Evolutionary conservation across 2,113 vertebrate genomes (phyloP).

Genomic region (Lophius piscatorius): DNA sequence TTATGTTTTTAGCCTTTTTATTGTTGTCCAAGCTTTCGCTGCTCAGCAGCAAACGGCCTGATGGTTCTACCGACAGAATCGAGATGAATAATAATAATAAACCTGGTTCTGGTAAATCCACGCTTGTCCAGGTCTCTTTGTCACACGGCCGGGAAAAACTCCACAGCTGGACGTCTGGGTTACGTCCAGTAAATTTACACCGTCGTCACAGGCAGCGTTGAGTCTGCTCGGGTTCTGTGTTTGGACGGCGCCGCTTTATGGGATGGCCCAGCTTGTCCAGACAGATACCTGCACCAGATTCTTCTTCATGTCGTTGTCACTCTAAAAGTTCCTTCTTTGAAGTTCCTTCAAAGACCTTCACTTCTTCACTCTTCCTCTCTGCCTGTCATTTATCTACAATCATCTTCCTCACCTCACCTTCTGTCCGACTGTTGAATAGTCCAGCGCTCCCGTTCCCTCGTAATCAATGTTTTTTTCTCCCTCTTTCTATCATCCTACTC

Average conservation of each 20-base stretch:
- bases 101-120: slow-evolving; percentile 12
- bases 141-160: no score
- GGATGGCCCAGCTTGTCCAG: slow-evolving; percentile 69
- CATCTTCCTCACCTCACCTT: background rate
- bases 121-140: no score
- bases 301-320: slow-evolving; percentile 7
- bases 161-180: no score
- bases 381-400: slow-evolving; percentile 41
- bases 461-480: slow-evolving; percentile 66
- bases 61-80: background rate
- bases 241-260: slow-evolving; percentile 65
- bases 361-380: background rate
- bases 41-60: background rate
- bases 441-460: slow-evolving; percentile 42
- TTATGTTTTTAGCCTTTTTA: slow-evolving; percentile 1
- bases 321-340: background rate
- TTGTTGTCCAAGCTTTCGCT: slow-evolving; percentile 10
- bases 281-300: slow-evolving; percentile 45
- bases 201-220: slow-evolving; percentile 51
- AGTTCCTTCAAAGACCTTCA: background rate
- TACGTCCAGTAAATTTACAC: slow-evolving; percentile 59
- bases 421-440: slow-evolving; percentile 47
- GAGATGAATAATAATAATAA: slow-evolving; percentile 47
- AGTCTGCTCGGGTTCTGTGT: slow-evolving; percentile 51
- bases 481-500: slow-evolving; percentile 29